phyloP scores from a whole-genome alignment of 37 sponge, comb jelly and placozoan species.

The Cladorhizidae sp. region DNA sequence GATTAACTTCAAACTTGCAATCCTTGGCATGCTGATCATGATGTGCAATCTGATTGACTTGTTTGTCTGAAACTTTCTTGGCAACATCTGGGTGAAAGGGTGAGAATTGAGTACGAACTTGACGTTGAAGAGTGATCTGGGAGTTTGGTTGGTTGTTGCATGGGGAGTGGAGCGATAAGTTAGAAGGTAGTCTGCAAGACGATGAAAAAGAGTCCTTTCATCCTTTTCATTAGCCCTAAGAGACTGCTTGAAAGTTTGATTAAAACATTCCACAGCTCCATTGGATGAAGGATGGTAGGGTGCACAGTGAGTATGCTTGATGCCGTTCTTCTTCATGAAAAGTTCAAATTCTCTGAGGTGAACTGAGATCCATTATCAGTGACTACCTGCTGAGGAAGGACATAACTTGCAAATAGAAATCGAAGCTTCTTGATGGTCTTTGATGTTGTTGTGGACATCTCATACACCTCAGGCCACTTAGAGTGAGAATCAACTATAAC shows the following conservation, averaged over 20 bases:
- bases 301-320: slow-evolving; percentile 8
- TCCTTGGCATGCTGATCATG: too few relatives aligned
- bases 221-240: not conserved
- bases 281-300: not conserved
- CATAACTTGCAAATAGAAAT: slow-evolving; percentile 27
- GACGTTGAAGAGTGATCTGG: too few relatives aligned
- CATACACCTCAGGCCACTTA: slow-evolving; percentile 51
- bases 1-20: too few relatives aligned
- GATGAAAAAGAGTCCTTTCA: not conserved
- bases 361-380: slow-evolving; percentile 61
- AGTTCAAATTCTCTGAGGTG: slow-evolving; percentile 21
- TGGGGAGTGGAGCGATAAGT: too few relatives aligned
- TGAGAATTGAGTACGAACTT: too few relatives aligned
- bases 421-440: slow-evolving; percentile 30
- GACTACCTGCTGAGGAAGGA: slow-evolving; percentile 36
- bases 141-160: too few relatives aligned
- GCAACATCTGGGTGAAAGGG: too few relatives aligned
- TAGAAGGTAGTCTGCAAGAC: too few relatives aligned
- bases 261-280: not conserved
- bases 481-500: slow-evolving; percentile 32
- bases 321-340: slow-evolving; percentile 27
- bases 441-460: slow-evolving; percentile 18
- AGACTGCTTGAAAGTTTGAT: not conserved
- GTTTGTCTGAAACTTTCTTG: too few relatives aligned
- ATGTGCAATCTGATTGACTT: too few relatives aligned